phyloP scores from a whole-genome alignment of 2,888 invertebrate species.

The Machimus rusticus region DNA sequence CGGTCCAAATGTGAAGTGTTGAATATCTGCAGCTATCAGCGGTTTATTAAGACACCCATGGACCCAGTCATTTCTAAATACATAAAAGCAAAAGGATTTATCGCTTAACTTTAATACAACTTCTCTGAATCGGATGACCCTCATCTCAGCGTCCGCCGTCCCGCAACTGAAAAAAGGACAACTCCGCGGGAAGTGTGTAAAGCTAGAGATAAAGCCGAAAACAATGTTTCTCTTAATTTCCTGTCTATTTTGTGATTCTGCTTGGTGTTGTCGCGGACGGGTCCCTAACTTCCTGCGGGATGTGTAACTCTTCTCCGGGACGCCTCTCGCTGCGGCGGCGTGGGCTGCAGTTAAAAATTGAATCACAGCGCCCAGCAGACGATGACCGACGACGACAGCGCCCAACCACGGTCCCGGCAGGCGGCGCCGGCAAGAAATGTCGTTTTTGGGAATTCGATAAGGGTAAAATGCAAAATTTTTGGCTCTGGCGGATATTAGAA shows the following conservation, averaged over 20 bases:
- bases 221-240: conserved; percentile 28
- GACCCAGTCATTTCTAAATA: background rate
- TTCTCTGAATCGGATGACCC: background rate
- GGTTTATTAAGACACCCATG: background rate
- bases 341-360: background rate
- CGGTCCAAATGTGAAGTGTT: background rate
- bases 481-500: conserved; percentile 33
- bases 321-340: background rate
- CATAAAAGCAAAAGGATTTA: background rate
- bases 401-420: background rate
- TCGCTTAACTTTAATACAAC: background rate
- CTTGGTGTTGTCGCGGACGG: background rate
- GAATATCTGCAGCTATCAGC: background rate
- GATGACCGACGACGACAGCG: background rate
- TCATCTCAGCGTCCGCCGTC: background rate
- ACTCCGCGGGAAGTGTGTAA: background rate
- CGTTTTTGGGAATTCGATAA: conserved; percentile 15
- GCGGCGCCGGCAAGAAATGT: background rate
- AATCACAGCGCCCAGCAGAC: background rate
- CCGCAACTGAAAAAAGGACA: background rate
- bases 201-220: background rate
- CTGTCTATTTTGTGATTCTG: background rate
- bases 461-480: conserved; percentile 34
- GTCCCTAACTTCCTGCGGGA: conserved; percentile 1
- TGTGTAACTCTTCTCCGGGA: background rate